Base-by-base conservation (phyloP, 2,113 vertebrate genomes). In the Echinops telfairi region DNA sequence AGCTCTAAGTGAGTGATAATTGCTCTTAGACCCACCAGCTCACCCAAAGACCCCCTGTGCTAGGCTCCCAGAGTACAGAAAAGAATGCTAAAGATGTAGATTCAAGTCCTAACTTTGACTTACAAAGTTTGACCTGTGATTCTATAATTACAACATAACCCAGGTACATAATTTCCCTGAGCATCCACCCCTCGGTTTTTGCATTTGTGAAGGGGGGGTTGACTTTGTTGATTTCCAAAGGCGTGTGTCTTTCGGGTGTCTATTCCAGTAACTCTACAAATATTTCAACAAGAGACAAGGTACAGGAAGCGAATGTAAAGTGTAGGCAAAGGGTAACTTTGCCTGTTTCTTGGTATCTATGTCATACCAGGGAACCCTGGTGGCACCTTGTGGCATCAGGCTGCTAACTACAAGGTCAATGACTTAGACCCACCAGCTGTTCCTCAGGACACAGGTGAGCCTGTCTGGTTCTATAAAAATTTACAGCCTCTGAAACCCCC, bases 161-260 rank as follows among this genome's bases (percentile, higher is more conserved):
- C 40, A 86, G 16, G n/a, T 3, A 29, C 71, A 64, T 27, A 31
- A 2, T 75, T 40, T 66, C 64, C 64, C 31, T 83, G 25, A 25
- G 25, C 62, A 31, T 53, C 27, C 0, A 1, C 6, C 57, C 58
- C 57, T 94, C 43, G 0, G 8, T 78, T 66, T 76, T 57, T 33
- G 8, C 76, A 58, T 79, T 92, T 90, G 23, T 78, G 36, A 66
- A 92, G 60, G 66, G 66, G 36, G 9, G 15, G 25, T n/a, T 31
- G 4, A 57, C 83, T 84, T 64, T 25, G 33, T 19, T 79, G 78
- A 40, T 84, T 86, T 81, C 40, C 79, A 33, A 85, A 95, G 62
- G 68, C 33, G 71, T n/a, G n/a, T n/a, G n/a, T 68, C 38, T 27
- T 81, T 94, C 43, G 84, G 64, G 14, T 27, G 31, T 62, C 70